These are phyloP conservation scores for Epirrhoe tristata DNA, from an alignment of 2,888 invertebrate species.

Conservation along the genomic window DNA sequence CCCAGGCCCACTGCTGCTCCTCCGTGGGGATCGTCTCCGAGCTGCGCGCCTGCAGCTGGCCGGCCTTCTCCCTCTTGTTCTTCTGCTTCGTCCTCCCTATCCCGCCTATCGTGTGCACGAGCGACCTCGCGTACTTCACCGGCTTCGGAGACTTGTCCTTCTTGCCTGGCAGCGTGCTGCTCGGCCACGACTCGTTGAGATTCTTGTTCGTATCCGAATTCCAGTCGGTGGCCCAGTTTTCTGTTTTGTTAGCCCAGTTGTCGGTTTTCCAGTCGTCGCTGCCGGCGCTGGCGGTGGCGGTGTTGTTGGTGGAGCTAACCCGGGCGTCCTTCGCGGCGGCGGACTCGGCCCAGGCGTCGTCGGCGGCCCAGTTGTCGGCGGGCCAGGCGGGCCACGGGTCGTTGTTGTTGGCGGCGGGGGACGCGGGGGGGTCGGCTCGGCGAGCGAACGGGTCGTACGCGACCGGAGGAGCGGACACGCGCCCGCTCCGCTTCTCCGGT, in stretches of 20 bases:
- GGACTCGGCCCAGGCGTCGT: constrained; percentile 65
- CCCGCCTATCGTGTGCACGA: constrained; percentile 80
- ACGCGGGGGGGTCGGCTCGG: constrained; percentile 21
- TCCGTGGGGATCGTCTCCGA: constrained; percentile 78
- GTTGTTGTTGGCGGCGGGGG: constrained; percentile 36
- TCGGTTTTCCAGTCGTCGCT: constrained; percentile 65
- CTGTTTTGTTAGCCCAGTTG: constrained; percentile 62
- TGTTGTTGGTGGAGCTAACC: constrained; percentile 50
- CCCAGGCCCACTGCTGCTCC: constrained; percentile 91
- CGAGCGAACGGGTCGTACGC: constrained; percentile 63
- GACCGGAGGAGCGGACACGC: constrained; percentile 75
- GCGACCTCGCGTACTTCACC: constrained; percentile 76
- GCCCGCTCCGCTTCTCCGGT: constrained; percentile 68
- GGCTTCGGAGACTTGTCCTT: constrained; percentile 81
- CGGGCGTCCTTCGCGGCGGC: constrained; percentile 63
- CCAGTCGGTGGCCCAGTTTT: constrained; percentile 71
- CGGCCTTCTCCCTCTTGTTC: constrained; percentile 68
- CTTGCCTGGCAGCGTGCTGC: constrained; percentile 71
- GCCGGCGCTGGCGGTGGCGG: constrained; percentile 41
- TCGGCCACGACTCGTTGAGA: constrained; percentile 77
- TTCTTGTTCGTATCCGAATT: constrained; percentile 65
- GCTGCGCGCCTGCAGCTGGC: constrained; percentile 56
- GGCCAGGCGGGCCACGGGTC: constrained; percentile 59
- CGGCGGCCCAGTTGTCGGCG: constrained; percentile 52
- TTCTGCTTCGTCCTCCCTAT: constrained; percentile 70